Base-by-base conservation (phyloP, 2,888 invertebrate species). In the Cyclophora punctaria region DNA sequence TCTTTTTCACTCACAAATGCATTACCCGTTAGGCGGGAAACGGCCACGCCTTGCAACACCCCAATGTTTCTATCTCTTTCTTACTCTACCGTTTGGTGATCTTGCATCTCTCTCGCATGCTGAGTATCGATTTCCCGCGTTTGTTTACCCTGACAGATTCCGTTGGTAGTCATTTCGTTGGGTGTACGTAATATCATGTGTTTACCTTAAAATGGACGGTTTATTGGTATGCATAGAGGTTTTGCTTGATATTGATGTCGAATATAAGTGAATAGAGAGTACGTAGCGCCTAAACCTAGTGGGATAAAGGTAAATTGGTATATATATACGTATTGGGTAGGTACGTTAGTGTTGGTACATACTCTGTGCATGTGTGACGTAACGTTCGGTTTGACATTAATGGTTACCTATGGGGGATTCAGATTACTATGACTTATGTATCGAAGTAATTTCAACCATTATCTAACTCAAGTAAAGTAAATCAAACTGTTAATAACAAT, bases 81-180 rank as follows among this genome's bases (percentile, higher is more conserved):
- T 62, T 67, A 71, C 78, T 64, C 66, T 60, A 62, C 52, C 56
- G 53, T 64, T 62, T 62, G 56, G 66, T 65, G 51, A 59, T 60
- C 57, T 66, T 60, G 60, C 53, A 52, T 64, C 62, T 73, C 76
- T 57, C 75, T 67, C 67, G 65, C 67, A 45, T 73, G 53, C 63
- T 62, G 44, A 62, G 67, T 82, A 83, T 83, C 80, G 83, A 83
- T 83, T 82, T 76, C 74, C 68, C 57, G 60, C 64, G 73, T 73
- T 74, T 84, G 83, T 84, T 84, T 84, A 83, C 81, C 69, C 77
- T 75, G 66, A 67, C 67, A 68, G 78, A 81, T 83, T 76, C 73
- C 75, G 71, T 67, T 60, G 76, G 71, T 74, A 64, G 64, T 61
- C 65, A 59, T 72, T 76, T 70, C 65, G 70, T 64, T 53, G 68